Conservation (phyloP, 1,140 invertebrate genomes). For the Pectinophora gossypiella region DNA sequence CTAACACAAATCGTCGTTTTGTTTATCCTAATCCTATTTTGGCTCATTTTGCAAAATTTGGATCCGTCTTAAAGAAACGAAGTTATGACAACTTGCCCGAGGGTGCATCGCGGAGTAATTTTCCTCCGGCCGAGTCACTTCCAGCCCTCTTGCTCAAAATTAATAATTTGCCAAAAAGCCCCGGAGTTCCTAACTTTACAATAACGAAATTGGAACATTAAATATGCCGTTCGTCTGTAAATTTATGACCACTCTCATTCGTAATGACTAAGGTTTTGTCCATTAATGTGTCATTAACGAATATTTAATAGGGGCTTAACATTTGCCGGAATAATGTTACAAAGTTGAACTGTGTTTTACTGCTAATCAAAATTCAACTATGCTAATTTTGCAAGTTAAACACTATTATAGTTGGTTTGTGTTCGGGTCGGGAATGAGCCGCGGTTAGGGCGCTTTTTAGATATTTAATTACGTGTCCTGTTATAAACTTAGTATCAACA, state of each 20-base stretch:
- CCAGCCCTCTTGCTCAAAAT: neutral
- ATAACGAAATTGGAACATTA: constrained; percentile 23
- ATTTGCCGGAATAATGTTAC: constrained; percentile 7
- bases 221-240: constrained; percentile 17
- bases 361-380: neutral
- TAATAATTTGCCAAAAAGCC: neutral
- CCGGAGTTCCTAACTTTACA: neutral
- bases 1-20: no score
- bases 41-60: no score
- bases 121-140: no score
- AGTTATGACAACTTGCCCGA: no score
- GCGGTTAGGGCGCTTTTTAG: no score
- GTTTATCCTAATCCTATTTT: no score
- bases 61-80: no score
- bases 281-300: constrained; percentile 45
- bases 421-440: no score
- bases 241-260: constrained; percentile 24
- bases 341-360: constrained; percentile 6
- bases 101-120: no score
- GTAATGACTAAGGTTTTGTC: constrained; percentile 35
- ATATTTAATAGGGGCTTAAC: constrained; percentile 36
- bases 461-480: no score
- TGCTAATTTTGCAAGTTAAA: neutral
- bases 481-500: no score
- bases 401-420: no score